These are phyloP conservation scores for Drosophila engyochracea DNA, from an alignment of 2,888 invertebrate species.

Conservation along the genomic window DNA sequence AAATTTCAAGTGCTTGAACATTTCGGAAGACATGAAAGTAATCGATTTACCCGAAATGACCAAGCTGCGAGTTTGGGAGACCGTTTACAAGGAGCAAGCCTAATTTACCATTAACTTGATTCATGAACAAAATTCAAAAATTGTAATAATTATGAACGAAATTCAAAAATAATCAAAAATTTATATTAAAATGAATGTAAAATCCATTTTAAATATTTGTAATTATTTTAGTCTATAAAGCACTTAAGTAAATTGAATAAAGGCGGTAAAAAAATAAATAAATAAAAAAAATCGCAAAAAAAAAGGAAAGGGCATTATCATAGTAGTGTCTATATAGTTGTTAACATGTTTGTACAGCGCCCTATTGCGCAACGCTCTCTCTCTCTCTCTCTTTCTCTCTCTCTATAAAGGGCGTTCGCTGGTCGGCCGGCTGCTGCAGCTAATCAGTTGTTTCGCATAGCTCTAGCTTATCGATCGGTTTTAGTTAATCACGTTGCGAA, in stretches of 20 bases:
- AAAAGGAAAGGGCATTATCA: not conserved
- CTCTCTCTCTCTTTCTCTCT: too few relatives aligned
- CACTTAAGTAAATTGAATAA: not conserved
- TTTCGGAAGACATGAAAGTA: constrained; percentile 69
- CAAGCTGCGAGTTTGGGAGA: constrained; percentile 80
- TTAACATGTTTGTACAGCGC: too few relatives aligned
- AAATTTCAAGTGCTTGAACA: constrained; percentile 76
- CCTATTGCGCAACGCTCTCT: too few relatives aligned
- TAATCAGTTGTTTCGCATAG: too few relatives aligned
- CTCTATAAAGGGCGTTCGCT: too few relatives aligned
- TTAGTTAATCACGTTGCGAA: too few relatives aligned
- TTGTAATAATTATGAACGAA: not conserved
- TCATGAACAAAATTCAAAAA: not conserved
- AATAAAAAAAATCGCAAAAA: not conserved
- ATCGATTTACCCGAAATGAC: constrained; percentile 80
- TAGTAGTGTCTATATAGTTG: not conserved
- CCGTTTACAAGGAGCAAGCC: constrained; percentile 55
- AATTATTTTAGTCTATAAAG: too few relatives aligned
- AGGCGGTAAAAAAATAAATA: not conserved
- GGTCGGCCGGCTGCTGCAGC: too few relatives aligned
- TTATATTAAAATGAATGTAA: not conserved
- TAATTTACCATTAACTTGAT: not conserved
- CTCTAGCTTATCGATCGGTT: too few relatives aligned
- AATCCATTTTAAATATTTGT: not conserved
- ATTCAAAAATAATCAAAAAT: not conserved